phyloP scores from a whole-genome alignment of 2,888 invertebrate genomes.

The Acronicta alni region DNA sequence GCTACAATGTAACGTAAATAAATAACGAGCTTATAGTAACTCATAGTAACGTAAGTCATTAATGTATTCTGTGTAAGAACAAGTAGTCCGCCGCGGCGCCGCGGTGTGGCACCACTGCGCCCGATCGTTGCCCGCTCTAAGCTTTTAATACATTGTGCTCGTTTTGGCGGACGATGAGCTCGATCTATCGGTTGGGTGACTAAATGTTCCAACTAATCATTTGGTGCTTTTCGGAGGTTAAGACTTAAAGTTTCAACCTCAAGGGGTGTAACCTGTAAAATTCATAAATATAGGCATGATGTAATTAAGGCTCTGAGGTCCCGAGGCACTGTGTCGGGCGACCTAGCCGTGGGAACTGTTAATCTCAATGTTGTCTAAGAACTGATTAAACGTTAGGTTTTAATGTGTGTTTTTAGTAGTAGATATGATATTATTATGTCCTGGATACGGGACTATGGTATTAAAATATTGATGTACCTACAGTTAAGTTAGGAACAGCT shows the following conservation, averaged over 20 bases:
- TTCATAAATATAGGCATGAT: constrained; percentile 34
- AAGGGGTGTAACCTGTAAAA: constrained; percentile 41
- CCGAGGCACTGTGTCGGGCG: constrained; percentile 33
- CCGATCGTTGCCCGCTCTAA: constrained; percentile 38
- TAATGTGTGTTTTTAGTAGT: constrained; percentile 41
- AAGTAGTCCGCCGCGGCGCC: constrained; percentile 4
- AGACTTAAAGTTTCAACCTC: constrained; percentile 49
- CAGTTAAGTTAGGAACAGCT: constrained; percentile 15
- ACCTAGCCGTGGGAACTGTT: constrained; percentile 55
- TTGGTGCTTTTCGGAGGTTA: constrained; percentile 53
- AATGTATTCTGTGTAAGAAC: constrained; percentile 16
- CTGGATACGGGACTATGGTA: constrained; percentile 32
- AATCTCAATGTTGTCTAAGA: constrained; percentile 68
- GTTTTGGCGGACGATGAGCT: constrained; percentile 37
- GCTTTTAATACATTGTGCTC: constrained; percentile 48
- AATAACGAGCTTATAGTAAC: constrained; percentile 55
- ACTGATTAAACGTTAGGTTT: constrained; percentile 52
- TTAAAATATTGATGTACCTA: constrained; percentile 14
- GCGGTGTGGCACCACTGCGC: background rate
- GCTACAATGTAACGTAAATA: constrained; percentile 34
- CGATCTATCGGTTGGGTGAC: constrained; percentile 18
- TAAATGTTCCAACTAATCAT: constrained; percentile 32
- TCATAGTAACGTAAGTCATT: constrained; percentile 33
- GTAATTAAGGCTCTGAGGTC: constrained; percentile 33
- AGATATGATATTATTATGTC: constrained; percentile 24